Evolutionary conservation across 2,113 vertebrate genomes (phyloP), one percentile per base, ranked within the genome.

Genomic region (Oreochromis aureus): DNA sequence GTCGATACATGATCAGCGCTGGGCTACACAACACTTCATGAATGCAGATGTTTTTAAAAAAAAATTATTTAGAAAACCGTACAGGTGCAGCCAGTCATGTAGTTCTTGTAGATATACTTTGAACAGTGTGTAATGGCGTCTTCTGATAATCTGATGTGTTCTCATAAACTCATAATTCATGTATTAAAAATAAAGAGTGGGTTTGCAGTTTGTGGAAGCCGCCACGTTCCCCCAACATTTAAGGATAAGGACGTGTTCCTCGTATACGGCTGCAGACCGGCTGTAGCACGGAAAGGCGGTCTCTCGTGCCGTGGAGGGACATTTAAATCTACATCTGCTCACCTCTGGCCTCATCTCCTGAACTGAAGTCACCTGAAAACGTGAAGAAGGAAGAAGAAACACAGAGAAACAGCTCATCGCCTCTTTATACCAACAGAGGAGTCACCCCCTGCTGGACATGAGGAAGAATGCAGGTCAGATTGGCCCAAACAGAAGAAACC

Each of bases 321-420:
- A 6, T 44, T 63, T 63, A 63, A 0, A 63, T 36, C 30, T 19
- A 15, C 16, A 32, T 63, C 59, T 0, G 18, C 59, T 63, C 18
- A 48, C 46, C 46, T 15, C 13, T 7, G 2, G 6, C 34, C 32
- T 66, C 34, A 66, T n/a, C 32, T 13, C 0, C 10, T n/a, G 59
- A 63, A 63, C 6, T 44, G 7, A 71, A 44, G 13, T 71, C 39
- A 71, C 3, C 5, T 15, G 59, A 1, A 63, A 36, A 63, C 1
- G 66, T 19, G 32, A 63, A 63, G 32, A 63, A 36, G 0, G 22
- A 46, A 44, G 12, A 46, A 1, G 44, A 48, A 46, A 46, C 22
- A 15, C 39, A 41, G 61, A 71, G 66, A 41, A 16, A 1, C 5
- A 44, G 39, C 36, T 41, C 63, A 41, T 8, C 1, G 11, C 32